A percentile compares a stretch with the other conserved stretches of the same genome.
phyloP scores from a whole-genome alignment of 2,888 invertebrate genomes.

The Thymelicus sylvestris region DNA sequence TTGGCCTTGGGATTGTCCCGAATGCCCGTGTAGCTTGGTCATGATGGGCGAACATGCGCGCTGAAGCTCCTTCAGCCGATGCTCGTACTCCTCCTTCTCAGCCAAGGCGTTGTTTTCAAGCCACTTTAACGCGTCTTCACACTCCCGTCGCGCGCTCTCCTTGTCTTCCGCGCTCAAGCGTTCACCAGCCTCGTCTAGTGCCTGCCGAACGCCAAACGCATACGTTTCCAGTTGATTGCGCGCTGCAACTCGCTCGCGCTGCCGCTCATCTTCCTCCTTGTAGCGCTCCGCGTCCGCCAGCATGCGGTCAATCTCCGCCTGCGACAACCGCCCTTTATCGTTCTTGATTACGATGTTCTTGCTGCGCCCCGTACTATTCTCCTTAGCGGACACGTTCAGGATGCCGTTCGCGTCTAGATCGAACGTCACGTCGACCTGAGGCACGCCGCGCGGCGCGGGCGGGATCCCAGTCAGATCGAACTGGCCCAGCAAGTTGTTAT shows the following conservation, averaged over 20 bases:
- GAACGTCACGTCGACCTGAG: background rate
- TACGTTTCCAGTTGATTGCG: conserved; percentile 89
- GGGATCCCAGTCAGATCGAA: conserved; percentile 89
- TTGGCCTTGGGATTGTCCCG: background rate
- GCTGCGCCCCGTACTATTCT: conserved; percentile 65
- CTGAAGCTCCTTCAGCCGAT: background rate
- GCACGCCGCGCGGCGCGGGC: conserved; percentile 87
- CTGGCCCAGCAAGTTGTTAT: conserved; percentile 88
- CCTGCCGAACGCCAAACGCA: conserved; percentile 88
- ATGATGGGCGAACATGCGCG: background rate
- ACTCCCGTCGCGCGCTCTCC: background rate
- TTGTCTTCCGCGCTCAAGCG: background rate
- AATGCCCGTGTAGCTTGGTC: background rate
- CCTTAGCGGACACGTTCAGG: conserved; percentile 92
- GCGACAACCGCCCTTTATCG: too few species aligned
- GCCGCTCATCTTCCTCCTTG: conserved; percentile 88
- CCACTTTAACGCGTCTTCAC: background rate
- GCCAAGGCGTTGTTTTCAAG: background rate
- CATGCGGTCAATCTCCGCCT: conserved; percentile 86
- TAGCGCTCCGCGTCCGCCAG: conserved; percentile 89
- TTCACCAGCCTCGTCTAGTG: conserved; percentile 82
- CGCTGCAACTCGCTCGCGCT: conserved; percentile 86
- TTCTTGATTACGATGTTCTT: background rate
- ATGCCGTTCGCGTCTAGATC: conserved; percentile 3
- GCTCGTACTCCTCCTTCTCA: background rate